Conservation (phyloP, 2,113 vertebrate genomes). For the Heliornis fulica region DNA sequence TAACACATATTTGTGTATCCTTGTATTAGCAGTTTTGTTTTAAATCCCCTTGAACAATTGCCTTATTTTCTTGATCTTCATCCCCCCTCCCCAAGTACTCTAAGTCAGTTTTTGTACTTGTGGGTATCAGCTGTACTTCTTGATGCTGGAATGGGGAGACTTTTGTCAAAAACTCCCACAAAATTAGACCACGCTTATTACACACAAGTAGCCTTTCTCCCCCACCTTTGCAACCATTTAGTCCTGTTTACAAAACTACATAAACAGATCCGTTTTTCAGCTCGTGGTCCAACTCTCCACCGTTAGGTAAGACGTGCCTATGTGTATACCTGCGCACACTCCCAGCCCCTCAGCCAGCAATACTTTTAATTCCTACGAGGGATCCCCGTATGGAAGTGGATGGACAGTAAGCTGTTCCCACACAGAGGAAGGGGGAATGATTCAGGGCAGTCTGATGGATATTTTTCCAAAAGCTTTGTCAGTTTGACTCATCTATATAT, state of each 20-base stretch:
- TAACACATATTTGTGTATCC: neutral
- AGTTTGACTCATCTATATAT: neutral
- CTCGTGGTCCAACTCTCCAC: neutral
- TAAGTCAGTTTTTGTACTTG: neutral
- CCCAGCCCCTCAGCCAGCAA: neutral
- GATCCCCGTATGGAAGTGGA: neutral
- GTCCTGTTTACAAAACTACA: neutral
- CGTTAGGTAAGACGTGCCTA: rapidly evolving
- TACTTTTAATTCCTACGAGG: neutral
- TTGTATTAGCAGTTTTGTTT: neutral
- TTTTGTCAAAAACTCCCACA: neutral
- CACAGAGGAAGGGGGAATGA: neutral
- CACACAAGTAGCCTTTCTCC: neutral
- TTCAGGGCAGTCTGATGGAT: neutral
- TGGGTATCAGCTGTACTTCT: neutral
- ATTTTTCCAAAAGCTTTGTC: neutral
- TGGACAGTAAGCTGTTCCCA: neutral
- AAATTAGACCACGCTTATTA: neutral
- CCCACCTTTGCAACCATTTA: neutral
- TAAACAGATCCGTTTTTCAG: neutral
- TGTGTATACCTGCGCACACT: rapidly evolving
- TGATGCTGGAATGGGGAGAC: rapidly evolving
- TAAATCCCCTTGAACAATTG: neutral
- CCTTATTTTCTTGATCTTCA: neutral
- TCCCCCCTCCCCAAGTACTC: neutral